Evolutionary conservation across 2,888 invertebrate species (phyloP).

Genomic region (Oligia fasciuncula): DNA sequence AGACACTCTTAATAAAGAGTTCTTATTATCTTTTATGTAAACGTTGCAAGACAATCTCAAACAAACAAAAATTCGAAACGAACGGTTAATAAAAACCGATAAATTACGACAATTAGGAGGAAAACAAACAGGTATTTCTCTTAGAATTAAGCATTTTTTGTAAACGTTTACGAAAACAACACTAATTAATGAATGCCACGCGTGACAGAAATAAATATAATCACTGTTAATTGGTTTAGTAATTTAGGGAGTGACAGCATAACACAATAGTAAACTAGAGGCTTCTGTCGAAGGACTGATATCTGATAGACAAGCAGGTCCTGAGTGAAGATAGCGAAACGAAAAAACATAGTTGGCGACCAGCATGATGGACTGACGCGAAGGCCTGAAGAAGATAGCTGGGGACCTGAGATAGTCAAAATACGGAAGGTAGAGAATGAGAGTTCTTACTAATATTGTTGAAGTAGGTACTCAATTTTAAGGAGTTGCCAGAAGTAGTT

Average conservation of each 20-base stretch:
- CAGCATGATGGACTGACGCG: not conserved
- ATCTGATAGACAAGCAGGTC: not conserved
- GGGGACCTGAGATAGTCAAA: not conserved
- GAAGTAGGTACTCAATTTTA: no score
- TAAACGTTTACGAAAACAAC: constrained; percentile 4
- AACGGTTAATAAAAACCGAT: not conserved
- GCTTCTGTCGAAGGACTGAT: not conserved
- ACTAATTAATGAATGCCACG: constrained; percentile 27
- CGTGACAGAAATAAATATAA: constrained; percentile 8
- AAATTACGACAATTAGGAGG: not conserved
- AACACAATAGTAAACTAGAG: not conserved
- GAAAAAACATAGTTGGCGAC: not conserved
- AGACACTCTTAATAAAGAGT: constrained; percentile 23
- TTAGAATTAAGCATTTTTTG: constrained; percentile 3
- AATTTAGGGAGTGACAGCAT: constrained; percentile 9
- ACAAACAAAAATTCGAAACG: not conserved
- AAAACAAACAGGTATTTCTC: not conserved
- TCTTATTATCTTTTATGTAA: constrained; percentile 25
- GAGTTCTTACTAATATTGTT: not conserved
- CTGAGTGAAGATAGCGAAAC: not conserved
- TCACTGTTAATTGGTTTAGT: constrained; percentile 19
- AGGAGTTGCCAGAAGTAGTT: not conserved
- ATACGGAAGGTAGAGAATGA: not conserved
- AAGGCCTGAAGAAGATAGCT: not conserved
- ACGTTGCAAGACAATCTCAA: constrained; percentile 18